Base-by-base conservation (phyloP, 2,113 vertebrate species). In the Takifugu bimaculatus region DNA sequence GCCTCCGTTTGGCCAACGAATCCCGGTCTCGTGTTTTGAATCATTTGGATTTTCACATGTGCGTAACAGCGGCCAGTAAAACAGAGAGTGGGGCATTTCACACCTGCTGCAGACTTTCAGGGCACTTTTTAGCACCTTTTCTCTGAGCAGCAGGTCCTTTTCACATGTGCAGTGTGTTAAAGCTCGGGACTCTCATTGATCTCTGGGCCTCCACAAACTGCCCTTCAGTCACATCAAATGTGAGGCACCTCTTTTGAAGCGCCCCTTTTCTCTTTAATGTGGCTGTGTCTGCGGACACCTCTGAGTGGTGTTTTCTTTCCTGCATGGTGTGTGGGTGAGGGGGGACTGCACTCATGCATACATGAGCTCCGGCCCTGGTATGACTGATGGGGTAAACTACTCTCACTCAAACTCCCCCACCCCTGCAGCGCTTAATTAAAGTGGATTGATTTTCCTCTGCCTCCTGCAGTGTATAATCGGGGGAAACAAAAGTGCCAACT, bases 361-460 rank as follows among this genome's bases (percentile, higher is more conserved):
- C 68, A 70, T 63, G 75, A 65, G 62, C 64, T 80, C 68, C 48
- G 59, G 66, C 83, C 66, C 64, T 14, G 1, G 25, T 72, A 65
- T 68, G 72, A 75, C 58, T 61, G 65, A 71, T 72, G 74, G 76
- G 56, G 69, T 54, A 26, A 47, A 44, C 58, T 54, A 29, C 61
- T 39, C 56, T 25, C 7, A 13, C 14, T 13, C 15, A 44, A 52
- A 53, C 26, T n/a, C 60, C 57, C 63, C 61, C 57, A 54, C 43
- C 61, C 68, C 84, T 82, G 80, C 82, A 82, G 73, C 65, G 83
- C 81, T 81, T 84, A 85, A 87, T 87, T 81, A 87, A 82, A 88
- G 79, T 74, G 79, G 74, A 88, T 88, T 85, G 88, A 88, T 89
- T 88, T 85, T 65, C 54, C 61, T 63, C 35, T 70, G 54, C 74